Percentiles rank a stretch among this genome's conserved stretches.
phyloP scores from a whole-genome alignment of 2,888 invertebrate genomes.

The Rambutsinella grinnellia region DNA sequence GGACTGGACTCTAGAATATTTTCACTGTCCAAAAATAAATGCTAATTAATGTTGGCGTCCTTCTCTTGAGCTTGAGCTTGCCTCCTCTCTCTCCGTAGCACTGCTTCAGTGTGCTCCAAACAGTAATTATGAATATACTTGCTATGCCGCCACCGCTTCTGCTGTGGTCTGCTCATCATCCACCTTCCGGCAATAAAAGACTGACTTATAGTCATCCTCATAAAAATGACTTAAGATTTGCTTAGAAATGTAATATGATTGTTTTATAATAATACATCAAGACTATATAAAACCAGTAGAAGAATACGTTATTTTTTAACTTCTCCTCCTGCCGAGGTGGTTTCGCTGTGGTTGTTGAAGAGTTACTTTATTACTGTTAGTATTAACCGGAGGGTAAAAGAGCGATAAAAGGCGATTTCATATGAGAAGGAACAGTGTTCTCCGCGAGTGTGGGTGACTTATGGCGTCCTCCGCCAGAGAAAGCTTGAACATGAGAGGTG shows the following conservation, averaged over 20 bases:
- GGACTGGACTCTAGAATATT: too few species aligned
- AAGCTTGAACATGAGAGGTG: neutral
- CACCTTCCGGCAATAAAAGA: constrained; percentile 51
- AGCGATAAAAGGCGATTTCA: too few species aligned
- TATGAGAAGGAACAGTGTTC: neutral
- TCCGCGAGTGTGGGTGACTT: constrained; percentile 50
- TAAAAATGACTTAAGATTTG: constrained; percentile 32
- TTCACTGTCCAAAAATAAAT: constrained; percentile 64
- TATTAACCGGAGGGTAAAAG: constrained; percentile 28
- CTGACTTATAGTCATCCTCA: neutral
- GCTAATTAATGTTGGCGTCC: constrained; percentile 66
- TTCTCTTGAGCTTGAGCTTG: constrained; percentile 28
- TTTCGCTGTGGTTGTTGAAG: constrained; percentile 3
- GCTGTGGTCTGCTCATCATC: constrained; percentile 3
- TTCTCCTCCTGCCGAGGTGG: neutral
- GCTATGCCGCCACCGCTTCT: neutral
- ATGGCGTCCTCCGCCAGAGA: constrained; percentile 17
- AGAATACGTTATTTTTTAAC: neutral
- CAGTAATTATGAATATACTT: constrained; percentile 60
- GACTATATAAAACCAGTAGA: neutral
- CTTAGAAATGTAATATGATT: constrained; percentile 44
- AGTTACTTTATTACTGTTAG: constrained; percentile 26
- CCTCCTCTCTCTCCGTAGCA: too few species aligned
- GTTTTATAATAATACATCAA: neutral
- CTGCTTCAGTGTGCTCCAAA: constrained; percentile 10